phyloP scores from a whole-genome alignment of 2,888 invertebrate genomes.

The Tinea pellionella region DNA sequence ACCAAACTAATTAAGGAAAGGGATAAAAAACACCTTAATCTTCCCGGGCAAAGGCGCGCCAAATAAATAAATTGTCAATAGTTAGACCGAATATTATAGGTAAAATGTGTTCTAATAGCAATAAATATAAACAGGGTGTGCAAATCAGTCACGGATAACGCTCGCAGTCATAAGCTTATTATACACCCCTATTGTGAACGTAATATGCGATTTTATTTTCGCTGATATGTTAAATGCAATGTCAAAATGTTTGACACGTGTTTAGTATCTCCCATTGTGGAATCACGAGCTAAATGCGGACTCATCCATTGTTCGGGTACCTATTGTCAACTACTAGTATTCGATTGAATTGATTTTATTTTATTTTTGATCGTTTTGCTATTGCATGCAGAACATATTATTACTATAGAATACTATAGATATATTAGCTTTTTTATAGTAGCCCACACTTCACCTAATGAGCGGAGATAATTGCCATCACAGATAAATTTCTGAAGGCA shows the following conservation, averaged over 20 bases:
- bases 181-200: slow-evolving; percentile 31
- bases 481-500: no score
- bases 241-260: slow-evolving; percentile 62
- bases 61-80: no score
- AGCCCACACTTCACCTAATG: no score
- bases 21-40: no score
- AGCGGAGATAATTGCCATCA: no score
- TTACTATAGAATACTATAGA: no score
- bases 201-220: slow-evolving; percentile 29
- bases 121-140: slow-evolving; percentile 34
- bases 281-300: background rate
- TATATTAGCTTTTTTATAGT: no score
- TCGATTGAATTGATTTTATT: background rate
- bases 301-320: background rate
- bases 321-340: background rate
- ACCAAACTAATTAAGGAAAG: no score
- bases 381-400: no score
- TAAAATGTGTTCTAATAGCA: no score
- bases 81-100: no score
- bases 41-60: no score
- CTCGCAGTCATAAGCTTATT: slow-evolving; percentile 24
- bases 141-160: slow-evolving; percentile 44
- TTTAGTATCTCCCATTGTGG: slow-evolving; percentile 30
- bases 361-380: background rate
- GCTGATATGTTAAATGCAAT: slow-evolving; percentile 48